Evolutionary conservation across 1,140 invertebrate genomes (phyloP).

Genomic region (Drosophila mauritiana): DNA sequence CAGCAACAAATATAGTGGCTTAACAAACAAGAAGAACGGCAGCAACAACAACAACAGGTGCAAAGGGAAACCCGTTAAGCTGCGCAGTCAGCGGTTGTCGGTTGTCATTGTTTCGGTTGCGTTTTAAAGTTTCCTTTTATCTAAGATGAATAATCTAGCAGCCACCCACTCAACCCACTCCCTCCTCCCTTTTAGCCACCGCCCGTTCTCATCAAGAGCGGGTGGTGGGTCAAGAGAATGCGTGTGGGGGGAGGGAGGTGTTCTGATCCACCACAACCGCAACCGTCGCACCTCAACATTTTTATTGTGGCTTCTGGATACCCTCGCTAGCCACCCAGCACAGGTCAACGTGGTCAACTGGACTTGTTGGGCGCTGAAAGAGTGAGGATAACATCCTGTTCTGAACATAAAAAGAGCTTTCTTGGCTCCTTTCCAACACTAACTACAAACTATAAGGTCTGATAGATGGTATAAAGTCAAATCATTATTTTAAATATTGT

Average conservation of each 20-base stretch:
- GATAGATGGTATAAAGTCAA: too few species aligned
- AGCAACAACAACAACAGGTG: slow-evolving; percentile 25
- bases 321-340: slow-evolving; percentile 19
- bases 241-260: neutral
- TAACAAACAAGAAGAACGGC: neutral
- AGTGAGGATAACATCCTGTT: too few species aligned
- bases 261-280: slow-evolving; percentile 20
- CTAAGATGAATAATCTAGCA: slow-evolving; percentile 74
- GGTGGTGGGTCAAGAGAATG: neutral
- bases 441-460: too few species aligned
- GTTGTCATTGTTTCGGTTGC: slow-evolving; percentile 46
- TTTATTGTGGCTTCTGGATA: slow-evolving; percentile 57
- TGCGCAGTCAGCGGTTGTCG: slow-evolving; percentile 57
- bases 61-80: slow-evolving; percentile 46
- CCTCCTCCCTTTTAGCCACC: neutral
- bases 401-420: too few species aligned
- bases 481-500: neutral
- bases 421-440: too few species aligned
- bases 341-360: neutral
- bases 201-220: slow-evolving; percentile 11
- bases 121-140: slow-evolving; percentile 62
- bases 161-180: neutral
- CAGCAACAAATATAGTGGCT: neutral
- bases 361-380: neutral
- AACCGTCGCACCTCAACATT: slow-evolving; percentile 67